phyloP scores from a whole-genome alignment of 2,888 invertebrate species.

The Rosalia funebris region DNA sequence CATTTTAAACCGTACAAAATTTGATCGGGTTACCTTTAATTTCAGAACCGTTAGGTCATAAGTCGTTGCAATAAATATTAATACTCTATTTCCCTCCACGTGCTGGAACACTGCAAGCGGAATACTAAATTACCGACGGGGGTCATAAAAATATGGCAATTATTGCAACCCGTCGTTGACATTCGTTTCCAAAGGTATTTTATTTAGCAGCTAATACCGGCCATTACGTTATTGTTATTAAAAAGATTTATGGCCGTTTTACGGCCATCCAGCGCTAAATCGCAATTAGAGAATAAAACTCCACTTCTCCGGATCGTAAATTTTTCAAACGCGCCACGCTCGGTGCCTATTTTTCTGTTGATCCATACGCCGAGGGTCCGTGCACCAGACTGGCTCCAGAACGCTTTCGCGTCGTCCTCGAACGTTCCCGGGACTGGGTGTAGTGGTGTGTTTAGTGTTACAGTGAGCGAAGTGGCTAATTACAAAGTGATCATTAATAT shows the following conservation, averaged over 20 bases:
- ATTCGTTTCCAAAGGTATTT: conserved; percentile 5
- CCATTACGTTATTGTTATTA: conserved; percentile 6
- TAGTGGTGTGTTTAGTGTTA: conserved; percentile 58
- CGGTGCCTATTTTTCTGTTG: neutral
- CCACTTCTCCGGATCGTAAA: conserved; percentile 4
- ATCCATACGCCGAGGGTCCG: neutral
- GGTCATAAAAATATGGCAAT: neutral
- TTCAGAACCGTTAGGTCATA: too few relatives aligned
- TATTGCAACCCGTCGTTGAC: neutral
- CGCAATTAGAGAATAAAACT: conserved; percentile 10
- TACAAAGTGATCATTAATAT: conserved; percentile 65
- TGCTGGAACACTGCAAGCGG: neutral
- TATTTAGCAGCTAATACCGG: neutral
- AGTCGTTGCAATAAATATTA: neutral
- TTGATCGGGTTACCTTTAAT: too few relatives aligned
- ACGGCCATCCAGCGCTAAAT: conserved; percentile 11
- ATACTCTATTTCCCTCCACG: neutral
- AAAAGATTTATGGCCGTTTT: conserved; percentile 11
- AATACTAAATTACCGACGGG: neutral
- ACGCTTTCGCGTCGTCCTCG: neutral
- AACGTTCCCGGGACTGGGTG: conserved; percentile 22
- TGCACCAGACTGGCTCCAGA: conserved; percentile 6
- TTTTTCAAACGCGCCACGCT: conserved; percentile 6
- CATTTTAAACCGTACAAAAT: too few relatives aligned
- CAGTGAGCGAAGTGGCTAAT: conserved; percentile 61